A percentile compares a stretch with the other conserved stretches of the same genome.
Evolutionary conservation across 2,888 invertebrate genomes (phyloP).

Genomic region (Agrotis exclamationis): DNA sequence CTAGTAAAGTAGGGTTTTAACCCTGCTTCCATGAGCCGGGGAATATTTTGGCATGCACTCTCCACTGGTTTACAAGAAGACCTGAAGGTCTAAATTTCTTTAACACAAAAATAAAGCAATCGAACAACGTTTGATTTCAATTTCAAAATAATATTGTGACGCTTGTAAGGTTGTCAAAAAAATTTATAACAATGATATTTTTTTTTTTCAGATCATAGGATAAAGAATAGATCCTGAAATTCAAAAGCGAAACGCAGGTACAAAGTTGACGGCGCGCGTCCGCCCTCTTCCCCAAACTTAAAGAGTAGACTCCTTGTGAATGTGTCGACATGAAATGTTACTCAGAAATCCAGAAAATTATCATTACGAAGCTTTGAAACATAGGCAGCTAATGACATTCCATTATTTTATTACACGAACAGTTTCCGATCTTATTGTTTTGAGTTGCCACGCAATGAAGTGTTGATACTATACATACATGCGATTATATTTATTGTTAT

Average conservation of each 20-base stretch:
- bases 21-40: no score
- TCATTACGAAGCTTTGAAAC: constrained; percentile 53
- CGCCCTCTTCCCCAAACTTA: constrained; percentile 55
- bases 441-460: constrained; percentile 18
- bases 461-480: constrained; percentile 7
- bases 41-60: no score
- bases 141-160: background rate
- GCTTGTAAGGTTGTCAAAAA: background rate
- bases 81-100: no score
- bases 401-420: constrained; percentile 51
- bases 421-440: constrained; percentile 13
- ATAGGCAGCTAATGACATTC: constrained; percentile 67
- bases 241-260: constrained; percentile 74
- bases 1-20: no score
- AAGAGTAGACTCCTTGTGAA: constrained; percentile 55
- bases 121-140: no score
- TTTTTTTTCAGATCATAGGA: constrained; percentile 82
- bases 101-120: no score
- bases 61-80: no score
- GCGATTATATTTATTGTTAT: constrained; percentile 19
- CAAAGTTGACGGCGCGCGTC: constrained; percentile 53
- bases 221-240: constrained; percentile 88
- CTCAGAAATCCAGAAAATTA: constrained; percentile 67
- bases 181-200: background rate
- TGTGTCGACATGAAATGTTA: constrained; percentile 49